Evolutionary conservation across 2,888 invertebrate genomes (phyloP), one percentile per base, ranked within the genome.

Genomic region (Stomorhina lunata): DNA sequence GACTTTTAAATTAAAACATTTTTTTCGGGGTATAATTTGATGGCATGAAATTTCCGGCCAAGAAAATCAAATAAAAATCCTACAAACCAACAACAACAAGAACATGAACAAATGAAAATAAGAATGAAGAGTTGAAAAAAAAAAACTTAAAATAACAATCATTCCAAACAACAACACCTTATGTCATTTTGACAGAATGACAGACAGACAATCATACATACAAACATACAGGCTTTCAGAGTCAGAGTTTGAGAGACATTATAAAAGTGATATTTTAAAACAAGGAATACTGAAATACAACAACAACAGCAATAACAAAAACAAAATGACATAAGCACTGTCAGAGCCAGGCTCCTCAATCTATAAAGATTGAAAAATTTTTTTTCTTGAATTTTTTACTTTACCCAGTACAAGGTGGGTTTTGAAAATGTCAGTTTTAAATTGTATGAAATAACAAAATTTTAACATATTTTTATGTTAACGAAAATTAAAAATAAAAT

Each of bases 31-130:
- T 79, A 79, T 82, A 82, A 71, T 82, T 82, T 75, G 82, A 82
- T 79, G 79, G 82, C 82, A 79, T 79, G 82, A 82, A 79, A 82
- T 79, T 79, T 82, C 82, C 82, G 82, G 82, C 75, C 69, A 79
- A 75, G 75, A 71, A 69, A 82, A 82, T 82, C 75, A 75, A 79
- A 82, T 82, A 79, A 79, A 79, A 79, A 69, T 73, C 55, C 55
- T 79, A 75, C 55, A 68, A 63, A 25, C 20, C 40, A 63, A 68
- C 63, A 69, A 63, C 63, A 37, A 45, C 29, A 34, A 48, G 29
- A 20, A 29, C 27, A 43, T 50, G 29, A 73, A 50, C 32, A 73
- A 65, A 22, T 71, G 57, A 32, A 71, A 61, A 37, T 4, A 40
- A 61, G 17, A 57, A 73, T 37, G 66, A 59, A 68, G 57, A 76